A percentile compares a stretch with the other conserved stretches of the same genome.
Evolutionary conservation across 2,113 vertebrate genomes (phyloP).

Genomic region (Sceloporus undulatus): DNA sequence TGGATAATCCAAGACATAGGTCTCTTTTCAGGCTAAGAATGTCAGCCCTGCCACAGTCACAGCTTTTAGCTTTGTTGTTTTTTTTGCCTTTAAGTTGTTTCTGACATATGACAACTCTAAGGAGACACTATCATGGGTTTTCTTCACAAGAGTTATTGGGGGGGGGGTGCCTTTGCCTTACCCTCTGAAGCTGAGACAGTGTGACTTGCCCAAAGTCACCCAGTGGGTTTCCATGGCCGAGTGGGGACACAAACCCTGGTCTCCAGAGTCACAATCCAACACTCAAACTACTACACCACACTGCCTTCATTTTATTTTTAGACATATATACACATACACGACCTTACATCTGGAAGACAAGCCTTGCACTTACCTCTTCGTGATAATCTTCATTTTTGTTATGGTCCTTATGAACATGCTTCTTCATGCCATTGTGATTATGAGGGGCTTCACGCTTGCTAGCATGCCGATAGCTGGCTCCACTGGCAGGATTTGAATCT

Average conservation of each 20-base stretch:
- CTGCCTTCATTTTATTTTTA: background rate
- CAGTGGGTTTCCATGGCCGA: too few relatives aligned
- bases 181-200: too few relatives aligned
- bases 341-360: accelerated
- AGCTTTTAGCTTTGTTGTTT: background rate
- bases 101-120: too few relatives aligned
- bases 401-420: constrained; percentile 72
- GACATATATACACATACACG: accelerated
- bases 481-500: constrained; percentile 54
- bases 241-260: too few relatives aligned
- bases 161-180: too few relatives aligned
- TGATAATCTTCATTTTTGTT: constrained; percentile 64
- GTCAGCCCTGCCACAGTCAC: too few relatives aligned
- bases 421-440: constrained; percentile 69
- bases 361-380: constrained; percentile 73
- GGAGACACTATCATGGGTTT: too few relatives aligned
- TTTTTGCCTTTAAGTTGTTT: too few relatives aligned
- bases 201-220: too few relatives aligned
- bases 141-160: too few relatives aligned
- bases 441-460: constrained; percentile 78
- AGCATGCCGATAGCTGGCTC: constrained; percentile 68
- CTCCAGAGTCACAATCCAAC: too few relatives aligned
- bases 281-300: too few relatives aligned
- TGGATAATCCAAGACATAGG: background rate
- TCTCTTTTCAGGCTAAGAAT: background rate